These are phyloP conservation scores for Sebastes alutus DNA, from an alignment of 2,797 vertebrate genomes.

Conservation along the genomic window DNA sequence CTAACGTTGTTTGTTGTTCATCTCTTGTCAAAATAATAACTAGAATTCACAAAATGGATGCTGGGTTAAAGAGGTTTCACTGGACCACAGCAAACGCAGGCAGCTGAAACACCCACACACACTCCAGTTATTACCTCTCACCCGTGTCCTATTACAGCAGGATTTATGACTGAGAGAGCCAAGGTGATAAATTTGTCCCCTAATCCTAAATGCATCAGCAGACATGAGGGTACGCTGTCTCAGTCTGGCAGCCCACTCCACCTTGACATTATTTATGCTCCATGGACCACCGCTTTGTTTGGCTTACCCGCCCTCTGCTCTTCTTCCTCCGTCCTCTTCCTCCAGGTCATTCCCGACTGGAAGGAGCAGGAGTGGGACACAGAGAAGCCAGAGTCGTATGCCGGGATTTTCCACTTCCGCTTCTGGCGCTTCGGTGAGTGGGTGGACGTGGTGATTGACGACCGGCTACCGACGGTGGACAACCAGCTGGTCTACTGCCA, in stretches of 20 bases:
- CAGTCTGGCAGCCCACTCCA: slow-evolving; percentile 14
- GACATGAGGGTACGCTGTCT: slow-evolving; percentile 23
- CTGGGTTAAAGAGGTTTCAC: not conserved
- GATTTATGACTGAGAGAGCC: slow-evolving; percentile 48
- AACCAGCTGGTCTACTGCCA: slow-evolving; percentile 97
- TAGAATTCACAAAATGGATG: slow-evolving; percentile 28
- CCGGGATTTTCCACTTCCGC: slow-evolving; percentile 96
- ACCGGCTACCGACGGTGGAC: slow-evolving; percentile 92
- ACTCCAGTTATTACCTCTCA: slow-evolving; percentile 42
- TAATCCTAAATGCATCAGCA: slow-evolving; percentile 48
- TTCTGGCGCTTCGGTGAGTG: slow-evolving; percentile 98
- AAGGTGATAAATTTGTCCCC: slow-evolving; percentile 53
- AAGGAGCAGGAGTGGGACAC: slow-evolving; percentile 96
- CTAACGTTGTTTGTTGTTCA: not conserved
- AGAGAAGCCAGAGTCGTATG: slow-evolving; percentile 87
- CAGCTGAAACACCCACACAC: slow-evolving; percentile 21
- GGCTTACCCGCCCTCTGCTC: slow-evolving; percentile 20
- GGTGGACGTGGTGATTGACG: slow-evolving; percentile 96
- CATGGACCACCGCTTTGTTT: slow-evolving; percentile 22
- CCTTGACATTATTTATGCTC: slow-evolving; percentile 36
- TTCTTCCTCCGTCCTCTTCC: not conserved
- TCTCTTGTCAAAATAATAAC: not conserved
- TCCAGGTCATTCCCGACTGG: slow-evolving; percentile 96
- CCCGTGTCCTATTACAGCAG: slow-evolving; percentile 54
- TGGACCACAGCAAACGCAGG: slow-evolving; percentile 9